phyloP scores from a whole-genome alignment of 2,888 invertebrate species.

The Bimastos eiseni region DNA sequence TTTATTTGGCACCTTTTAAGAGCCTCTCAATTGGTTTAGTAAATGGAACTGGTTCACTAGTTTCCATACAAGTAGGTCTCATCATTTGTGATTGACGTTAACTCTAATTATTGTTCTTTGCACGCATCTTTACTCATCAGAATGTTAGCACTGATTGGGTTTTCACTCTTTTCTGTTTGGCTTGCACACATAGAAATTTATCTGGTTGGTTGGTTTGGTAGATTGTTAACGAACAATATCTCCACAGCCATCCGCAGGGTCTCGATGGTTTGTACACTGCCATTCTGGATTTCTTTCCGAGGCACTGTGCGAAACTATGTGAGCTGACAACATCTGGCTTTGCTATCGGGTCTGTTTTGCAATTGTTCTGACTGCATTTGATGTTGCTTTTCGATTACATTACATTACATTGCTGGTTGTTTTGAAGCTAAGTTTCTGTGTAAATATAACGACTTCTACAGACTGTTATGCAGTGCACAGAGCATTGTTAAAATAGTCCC shows the following conservation, averaged over 20 bases:
- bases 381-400: not conserved
- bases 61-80: not conserved
- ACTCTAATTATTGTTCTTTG: not conserved
- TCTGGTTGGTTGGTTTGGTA: not conserved
- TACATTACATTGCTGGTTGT: too few species aligned
- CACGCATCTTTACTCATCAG: not conserved
- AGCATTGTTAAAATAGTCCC: not conserved
- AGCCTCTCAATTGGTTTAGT: not conserved
- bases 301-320: constrained; percentile 56
- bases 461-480: not conserved
- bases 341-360: not conserved
- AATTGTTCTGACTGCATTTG: not conserved
- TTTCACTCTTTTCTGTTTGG: not conserved
- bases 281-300: constrained; percentile 74
- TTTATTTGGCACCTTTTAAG: not conserved
- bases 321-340: constrained; percentile 51
- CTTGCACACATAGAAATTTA: too few species aligned
- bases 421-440: not conserved
- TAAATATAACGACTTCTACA: not conserved
- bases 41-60: not conserved
- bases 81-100: not conserved
- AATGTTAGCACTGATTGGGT: not conserved
- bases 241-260: constrained; percentile 62
- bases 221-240: constrained; percentile 34
- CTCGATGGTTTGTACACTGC: constrained; percentile 74